phyloP scores from a whole-genome alignment of 2,113 vertebrate species.

The Solea senegalensis region DNA sequence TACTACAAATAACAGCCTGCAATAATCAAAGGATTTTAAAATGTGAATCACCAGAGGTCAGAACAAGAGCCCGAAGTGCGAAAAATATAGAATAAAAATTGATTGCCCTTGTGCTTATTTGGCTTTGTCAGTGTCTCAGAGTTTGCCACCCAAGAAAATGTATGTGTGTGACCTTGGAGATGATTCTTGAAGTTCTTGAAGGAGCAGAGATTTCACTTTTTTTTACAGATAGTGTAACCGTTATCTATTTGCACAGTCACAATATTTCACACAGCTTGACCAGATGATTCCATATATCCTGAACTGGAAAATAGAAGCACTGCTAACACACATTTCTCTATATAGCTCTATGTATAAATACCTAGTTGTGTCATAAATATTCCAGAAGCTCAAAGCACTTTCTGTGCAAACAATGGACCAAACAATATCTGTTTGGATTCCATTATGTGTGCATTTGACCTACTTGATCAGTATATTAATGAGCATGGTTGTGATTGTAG shows the following conservation, averaged over 20 bases:
- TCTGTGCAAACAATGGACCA: too few species aligned
- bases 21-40: background rate
- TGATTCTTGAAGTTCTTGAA: slow-evolving; percentile 41
- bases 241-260: too few species aligned
- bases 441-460: slow-evolving; percentile 12
- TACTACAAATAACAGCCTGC: too few species aligned
- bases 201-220: slow-evolving; percentile 2
- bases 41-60: background rate
- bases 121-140: slow-evolving; percentile 35
- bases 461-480: background rate
- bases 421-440: background rate
- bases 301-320: background rate
- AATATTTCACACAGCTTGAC: too few species aligned
- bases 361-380: too few species aligned
- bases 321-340: too few species aligned
- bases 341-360: too few species aligned
- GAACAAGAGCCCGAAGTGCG: background rate
- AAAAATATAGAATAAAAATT: slow-evolving; percentile 26
- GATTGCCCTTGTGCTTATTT: slow-evolving; percentile 34
- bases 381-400: too few species aligned
- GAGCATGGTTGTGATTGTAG: too few species aligned
- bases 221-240: background rate
- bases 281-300: background rate
- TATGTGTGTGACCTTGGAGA: slow-evolving; percentile 68
- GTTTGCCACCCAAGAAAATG: slow-evolving; percentile 39